Evolutionary conservation across 2,797 vertebrate genomes (phyloP), one percentile per base, ranked within the genome.

Genomic region (Caiman crocodilus): DNA sequence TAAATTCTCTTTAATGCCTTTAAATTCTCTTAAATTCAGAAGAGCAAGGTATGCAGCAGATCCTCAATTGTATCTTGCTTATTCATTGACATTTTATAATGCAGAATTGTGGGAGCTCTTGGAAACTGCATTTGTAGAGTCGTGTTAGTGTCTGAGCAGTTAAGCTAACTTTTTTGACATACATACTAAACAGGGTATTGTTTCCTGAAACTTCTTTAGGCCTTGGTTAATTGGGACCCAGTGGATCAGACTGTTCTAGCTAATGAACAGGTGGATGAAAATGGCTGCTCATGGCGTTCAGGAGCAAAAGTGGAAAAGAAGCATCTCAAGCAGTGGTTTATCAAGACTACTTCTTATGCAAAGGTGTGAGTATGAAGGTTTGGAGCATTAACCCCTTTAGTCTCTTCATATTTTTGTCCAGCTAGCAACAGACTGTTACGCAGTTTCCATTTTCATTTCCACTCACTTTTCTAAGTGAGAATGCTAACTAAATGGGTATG

Each of bases 201-300:
- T 69, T 90, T 94, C 55, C 5, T 90, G 42, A n/a, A 59, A 76
- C 81, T 20, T 4, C 63, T 96, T 85, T 96, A 99, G 99, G 99
- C 99, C 5, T 90, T 99, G 97, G 99, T 99, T 92, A 99, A 99
- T 97, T 99, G 99, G 99, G 99, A 99, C 91, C 99, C 99, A 1
- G 98, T 99, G 91, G 99, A 99, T 94, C 98, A 99, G 90, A 99
- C 99, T 0, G 99, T 99, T 92, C 97, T 99, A 81, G 99, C 99
- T 88, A 99, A 99, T 71, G 99, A 99, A 94, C 99, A 99, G 96
- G 99, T 99, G 97, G 99, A 99, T 96, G 99, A 99, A 89, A 98
- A 97, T 4, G 99, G 99, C 20, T 97, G 95, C 82, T 99, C 99
- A 0, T 99, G 99, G 99, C 99, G 99, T 85, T 99, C 99, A n/a